A percentile compares a stretch with the other conserved stretches of the same genome.
Conservation (phyloP, 2,888 invertebrate species). For the Athrips mouffetella region DNA sequence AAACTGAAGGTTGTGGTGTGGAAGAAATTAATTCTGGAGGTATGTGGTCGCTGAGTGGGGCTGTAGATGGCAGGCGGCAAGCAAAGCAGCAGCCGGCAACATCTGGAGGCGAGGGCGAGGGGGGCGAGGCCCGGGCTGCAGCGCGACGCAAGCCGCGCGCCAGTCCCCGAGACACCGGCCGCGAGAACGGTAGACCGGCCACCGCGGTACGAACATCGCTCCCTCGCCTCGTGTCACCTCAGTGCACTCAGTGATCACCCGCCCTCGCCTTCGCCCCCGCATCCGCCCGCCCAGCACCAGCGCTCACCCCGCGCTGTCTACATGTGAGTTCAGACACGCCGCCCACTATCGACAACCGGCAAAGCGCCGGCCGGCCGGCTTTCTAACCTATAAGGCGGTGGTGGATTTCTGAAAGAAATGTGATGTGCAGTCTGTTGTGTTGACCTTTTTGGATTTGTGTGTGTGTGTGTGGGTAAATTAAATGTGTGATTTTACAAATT, state of each 20-base stretch:
- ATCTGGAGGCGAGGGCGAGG: constrained; percentile 65
- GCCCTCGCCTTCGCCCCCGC: constrained; percentile 30
- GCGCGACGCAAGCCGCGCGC: constrained; percentile 63
- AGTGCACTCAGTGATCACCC: constrained; percentile 51
- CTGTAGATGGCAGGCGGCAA: constrained; percentile 34
- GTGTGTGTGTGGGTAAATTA: constrained; percentile 8
- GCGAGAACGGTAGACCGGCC: constrained; percentile 73
- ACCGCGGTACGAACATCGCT: constrained; percentile 30
- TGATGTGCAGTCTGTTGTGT: constrained; percentile 33
- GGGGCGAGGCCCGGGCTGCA: constrained; percentile 46
- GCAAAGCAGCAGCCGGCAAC: constrained; percentile 36
- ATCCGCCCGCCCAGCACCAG: constrained; percentile 57
- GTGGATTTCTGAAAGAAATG: constrained; percentile 45
- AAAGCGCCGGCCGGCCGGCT: constrained; percentile 56
- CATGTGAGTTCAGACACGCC: constrained; percentile 60
- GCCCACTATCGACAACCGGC: constrained; percentile 23
- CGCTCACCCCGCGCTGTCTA: constrained; percentile 47
- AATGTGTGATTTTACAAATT: neutral
- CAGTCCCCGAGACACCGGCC: constrained; percentile 77
- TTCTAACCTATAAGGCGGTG: constrained; percentile 55
- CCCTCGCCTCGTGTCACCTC: constrained; percentile 33
- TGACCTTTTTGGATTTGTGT: constrained; percentile 2
- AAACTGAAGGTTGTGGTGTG: neutral
- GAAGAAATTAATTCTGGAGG: constrained; percentile 42
- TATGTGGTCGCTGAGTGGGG: constrained; percentile 43